These are phyloP conservation scores for Pipistrellus nathusii DNA, from an alignment of 2,797 vertebrate genomes.

Conservation along the genomic window DNA sequence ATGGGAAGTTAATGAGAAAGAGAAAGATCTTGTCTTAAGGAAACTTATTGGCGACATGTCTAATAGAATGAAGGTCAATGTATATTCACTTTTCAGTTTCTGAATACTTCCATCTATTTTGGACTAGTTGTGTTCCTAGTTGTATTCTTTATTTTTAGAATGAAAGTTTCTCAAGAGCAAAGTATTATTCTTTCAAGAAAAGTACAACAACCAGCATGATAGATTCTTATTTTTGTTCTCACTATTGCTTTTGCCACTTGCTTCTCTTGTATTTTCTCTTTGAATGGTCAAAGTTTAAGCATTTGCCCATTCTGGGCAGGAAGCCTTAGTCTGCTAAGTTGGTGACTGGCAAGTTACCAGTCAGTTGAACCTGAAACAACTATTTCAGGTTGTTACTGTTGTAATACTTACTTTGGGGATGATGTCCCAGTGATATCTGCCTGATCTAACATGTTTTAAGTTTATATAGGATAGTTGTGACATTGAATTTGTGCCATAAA, in stretches of 20 bases:
- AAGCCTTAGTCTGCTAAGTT: neutral
- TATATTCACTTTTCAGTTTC: conserved; percentile 16
- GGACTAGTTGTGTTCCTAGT: neutral
- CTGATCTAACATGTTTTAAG: no score
- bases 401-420: neutral
- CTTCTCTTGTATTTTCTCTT: neutral
- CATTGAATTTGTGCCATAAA: no score
- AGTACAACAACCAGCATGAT: neutral
- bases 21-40: conserved; percentile 19
- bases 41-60: neutral
- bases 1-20: conserved; percentile 21
- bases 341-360: neutral
- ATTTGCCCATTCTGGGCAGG: neutral
- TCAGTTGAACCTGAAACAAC: neutral
- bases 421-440: neutral
- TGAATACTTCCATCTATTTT: conserved; percentile 34
- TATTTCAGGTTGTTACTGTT: neutral
- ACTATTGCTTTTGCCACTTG: neutral
- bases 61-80: conserved; percentile 19
- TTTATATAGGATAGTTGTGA: no score
- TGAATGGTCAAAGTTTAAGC: conserved; percentile 26
- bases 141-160: conserved; percentile 49
- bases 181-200: conserved; percentile 50
- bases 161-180: neutral
- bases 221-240: neutral